Evolutionary conservation across 2,888 invertebrate species (phyloP), one percentile per base, ranked within the genome.

Genomic region (Athalia rosae): DNA sequence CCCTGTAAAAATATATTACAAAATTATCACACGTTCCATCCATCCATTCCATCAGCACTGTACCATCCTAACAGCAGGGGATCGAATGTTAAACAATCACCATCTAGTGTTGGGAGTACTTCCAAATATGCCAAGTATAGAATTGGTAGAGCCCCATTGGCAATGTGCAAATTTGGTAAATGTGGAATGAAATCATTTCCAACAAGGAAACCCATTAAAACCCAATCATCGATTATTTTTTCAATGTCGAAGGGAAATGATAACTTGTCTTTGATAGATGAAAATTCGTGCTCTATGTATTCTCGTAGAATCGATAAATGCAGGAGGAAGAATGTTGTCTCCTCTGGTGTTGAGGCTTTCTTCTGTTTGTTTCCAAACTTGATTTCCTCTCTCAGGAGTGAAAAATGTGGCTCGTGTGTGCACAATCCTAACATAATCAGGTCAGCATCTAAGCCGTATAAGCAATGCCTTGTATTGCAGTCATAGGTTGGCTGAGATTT

Each of bases 171-270:
- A 90, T 98, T 95, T 3, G 99, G 99, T 81, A 99, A 92, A 91
- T 98, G 94, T 0, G 99, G 99, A 85, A 99, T 96, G 90, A 99
- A 99, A 90, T 99, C 99, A 88, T 99, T 99, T 80, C 99, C 99
- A 9, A 99, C 97, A 43, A 99, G 91, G 89, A 99, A 99, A 0
- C 98, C 97, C 97, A 99, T 97, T 15, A 99, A 90, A 47, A 99
- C 95, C 99, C 99, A 99, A 89, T 99, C 99, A 87, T 99, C 99
- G 45, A 99, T 97, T 76, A 99, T 93, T 81, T 94, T 94, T 87
- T 99, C 98, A 83, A 98, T 92, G 88, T 98, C 95, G 89, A 93
- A 98, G 0, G 91, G 90, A 89, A 98, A 97, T 0, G 93, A 91
- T 6, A 97, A 87, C 13, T 92, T 92, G 6, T 92, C 91, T 85